Base-by-base conservation (phyloP, 2,797 vertebrate genomes). In the Decapterus maruadsi region DNA sequence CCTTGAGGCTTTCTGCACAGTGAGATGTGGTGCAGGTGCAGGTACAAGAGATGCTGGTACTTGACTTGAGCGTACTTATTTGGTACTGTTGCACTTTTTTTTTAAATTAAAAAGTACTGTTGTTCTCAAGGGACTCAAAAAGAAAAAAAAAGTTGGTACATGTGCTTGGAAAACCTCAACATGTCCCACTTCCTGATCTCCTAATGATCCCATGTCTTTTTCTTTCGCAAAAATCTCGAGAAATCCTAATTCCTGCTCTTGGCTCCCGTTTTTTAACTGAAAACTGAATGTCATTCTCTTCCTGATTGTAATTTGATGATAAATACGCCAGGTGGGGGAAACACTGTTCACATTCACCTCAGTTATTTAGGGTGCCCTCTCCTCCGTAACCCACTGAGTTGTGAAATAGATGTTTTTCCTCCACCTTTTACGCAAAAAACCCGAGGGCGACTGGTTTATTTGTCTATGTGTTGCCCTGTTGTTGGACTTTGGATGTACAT, bases 281-380 rank as follows among this genome's bases (percentile, higher is more conserved):
- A 82, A 86, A 68, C 3, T 89, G 89, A 83, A 92, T 92, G 91
- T 92, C 57, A 72, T 64, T 68, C 77, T 83, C 75, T 38, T 81
- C 46, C 55, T 87, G 90, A 76, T 93, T 93, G 90, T 91, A 92
- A 86, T 74, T 38, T 22, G 65, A 75, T 69, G 60, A 64, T 71
- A 51, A 59, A 69, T 31, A 43, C 4, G 26, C 34, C 50, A 65
- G 58, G 56, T 81, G 48, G 26, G 31, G 3, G 11, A 66, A 42
- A 56, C 8, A 17, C 22, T 42, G 42, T 71, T 74, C 5, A 40
- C 66, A 22, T 0, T 61, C n/a, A 19, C 29, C 13, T 51, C 40
- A 61, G 43, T 66, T 46, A 22, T 59, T 36, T 1, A 64, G 42
- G 38, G 65, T 26, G 1, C 40, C 31, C 36, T 31, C 9, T 38